Conservation (phyloP, 2,113 vertebrate genomes). For the Solea senegalensis region DNA sequence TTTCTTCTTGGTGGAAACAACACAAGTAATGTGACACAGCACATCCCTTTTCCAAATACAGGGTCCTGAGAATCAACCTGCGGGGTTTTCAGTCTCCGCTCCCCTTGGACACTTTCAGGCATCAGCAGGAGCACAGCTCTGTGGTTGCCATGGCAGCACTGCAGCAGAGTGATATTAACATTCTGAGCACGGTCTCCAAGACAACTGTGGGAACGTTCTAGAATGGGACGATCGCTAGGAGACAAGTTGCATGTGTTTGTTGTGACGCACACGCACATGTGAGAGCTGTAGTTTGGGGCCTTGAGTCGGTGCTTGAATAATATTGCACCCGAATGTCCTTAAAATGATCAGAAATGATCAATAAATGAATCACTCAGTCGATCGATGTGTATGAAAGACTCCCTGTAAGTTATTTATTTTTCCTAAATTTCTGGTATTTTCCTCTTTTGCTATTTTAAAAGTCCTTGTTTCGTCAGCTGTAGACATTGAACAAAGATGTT, state of each 20-base stretch:
- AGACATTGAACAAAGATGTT: too few species aligned
- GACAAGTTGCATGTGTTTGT: neutral
- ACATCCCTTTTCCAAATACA: neutral
- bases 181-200: slow-evolving; percentile 52
- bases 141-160: slow-evolving; percentile 66
- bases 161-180: slow-evolving; percentile 60
- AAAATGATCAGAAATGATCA: neutral
- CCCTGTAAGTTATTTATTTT: too few species aligned
- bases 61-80: slow-evolving; percentile 9
- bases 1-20: slow-evolving; percentile 14
- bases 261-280: neutral
- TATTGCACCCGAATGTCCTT: too few species aligned
- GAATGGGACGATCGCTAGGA: slow-evolving; percentile 30
- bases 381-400: neutral
- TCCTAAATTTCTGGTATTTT: too few species aligned
- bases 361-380: neutral
- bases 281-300: too few species aligned
- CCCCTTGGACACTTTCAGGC: neutral
- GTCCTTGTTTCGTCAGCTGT: too few species aligned
- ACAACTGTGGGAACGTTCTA: slow-evolving; percentile 58
- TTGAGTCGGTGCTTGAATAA: too few species aligned
- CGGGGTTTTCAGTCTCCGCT: neutral
- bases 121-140: slow-evolving; percentile 28
- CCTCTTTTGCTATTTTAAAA: too few species aligned
- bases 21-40: neutral